Evolutionary conservation across 2,797 vertebrate species (phyloP), one percentile per base, ranked within the genome.

Genomic region (Peromyscus melanophrys): DNA sequence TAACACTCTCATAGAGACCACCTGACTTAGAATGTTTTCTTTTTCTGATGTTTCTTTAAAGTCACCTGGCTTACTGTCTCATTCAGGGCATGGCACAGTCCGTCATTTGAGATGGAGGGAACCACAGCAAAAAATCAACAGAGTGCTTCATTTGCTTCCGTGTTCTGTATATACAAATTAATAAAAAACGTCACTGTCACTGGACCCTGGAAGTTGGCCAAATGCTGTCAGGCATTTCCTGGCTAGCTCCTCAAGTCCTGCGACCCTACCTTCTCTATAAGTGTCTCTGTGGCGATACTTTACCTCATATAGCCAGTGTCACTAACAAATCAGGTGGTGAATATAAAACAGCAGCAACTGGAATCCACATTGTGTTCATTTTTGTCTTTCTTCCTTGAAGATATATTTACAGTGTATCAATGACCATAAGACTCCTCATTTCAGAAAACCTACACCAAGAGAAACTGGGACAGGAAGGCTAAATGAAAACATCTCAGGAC

Each of bases 401-500:
- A 78, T 61, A 12, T 89, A 80, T 84, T 29, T 73, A 21, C 52
- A 71, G 40, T 29, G 40, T 57, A 67, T 82, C 0, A 57, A 34
- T 37, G 34, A 6, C 57, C 6, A 34, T 11, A 75, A 87, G 4
- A 14, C 1, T 92, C 27, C 9, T 94, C 21, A 43, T 57, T 87
- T 83, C 57, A 11, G 8, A 76, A 77, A 23, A 46, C 29, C 57
- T 61, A 34, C 3, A 83, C 4, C 5, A 83, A 75, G 29, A 40
- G 86, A 75, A 52, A 4, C 46, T 25, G 43, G 17, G 14, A 46
- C 4, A 71, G 37, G 14, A 55, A 73, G 34, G 4, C 13, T n/a
- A 57, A 95, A 91, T 90, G 37, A 87, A 94, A 77, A 73, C 65
- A 91, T 76, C 65, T 16, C 46, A 49, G 27, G 65, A 6, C 8